Base-by-base conservation (phyloP, 1,140 invertebrate species). In the Aphelinus atriplicis region DNA sequence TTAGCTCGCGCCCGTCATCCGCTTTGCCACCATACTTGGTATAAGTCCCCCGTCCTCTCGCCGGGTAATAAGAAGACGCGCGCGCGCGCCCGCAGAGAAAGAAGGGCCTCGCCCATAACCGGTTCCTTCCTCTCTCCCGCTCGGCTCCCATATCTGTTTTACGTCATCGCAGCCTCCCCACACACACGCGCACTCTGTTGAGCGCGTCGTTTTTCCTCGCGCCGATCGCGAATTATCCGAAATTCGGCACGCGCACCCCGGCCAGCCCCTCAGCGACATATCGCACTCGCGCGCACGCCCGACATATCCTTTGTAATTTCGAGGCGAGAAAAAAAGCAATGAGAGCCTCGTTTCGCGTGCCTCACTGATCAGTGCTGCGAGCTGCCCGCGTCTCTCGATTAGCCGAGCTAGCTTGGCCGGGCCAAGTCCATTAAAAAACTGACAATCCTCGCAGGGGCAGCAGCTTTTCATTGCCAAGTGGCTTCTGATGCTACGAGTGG, bases 1-100 rank as follows among this genome's bases (percentile, higher is more conserved):
- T 74, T 73, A 64, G 57, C 70, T n/a, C 50, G 48, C 1, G 53
- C 69, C 73, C 83, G 81, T 85, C 83, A 82, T 86, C 82, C 83
- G 84, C 83, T 87, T 83, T 85, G 83, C 85, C 85, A 85, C 86
- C 85, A 87, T 88, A 87, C 85, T 88, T 88, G 85, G 85, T 85
- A 86, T 85, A 85, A 67, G 50, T 6, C 78, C 73, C 64, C 48
- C 48, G 51, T 50, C 61, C 51, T 71, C 73, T 64, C 74, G 66
- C 60, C 53, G 10, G 26, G 56, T 72, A 66, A 77, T 71, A 77
- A 76, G 79, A 78, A 68, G 66, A 73, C 55, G 60, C 78, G 78
- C 26, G 26, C 26, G 26, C 26, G 26, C 26, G 26, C 26, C 26
- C 26, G 26, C 26, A 26, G 26, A 26, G 26, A 26, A 26, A 66